Percentiles rank a stretch among this genome's conserved stretches.
Conservation (phyloP, 2,797 vertebrate species). For the Enteromius argenteus region DNA sequence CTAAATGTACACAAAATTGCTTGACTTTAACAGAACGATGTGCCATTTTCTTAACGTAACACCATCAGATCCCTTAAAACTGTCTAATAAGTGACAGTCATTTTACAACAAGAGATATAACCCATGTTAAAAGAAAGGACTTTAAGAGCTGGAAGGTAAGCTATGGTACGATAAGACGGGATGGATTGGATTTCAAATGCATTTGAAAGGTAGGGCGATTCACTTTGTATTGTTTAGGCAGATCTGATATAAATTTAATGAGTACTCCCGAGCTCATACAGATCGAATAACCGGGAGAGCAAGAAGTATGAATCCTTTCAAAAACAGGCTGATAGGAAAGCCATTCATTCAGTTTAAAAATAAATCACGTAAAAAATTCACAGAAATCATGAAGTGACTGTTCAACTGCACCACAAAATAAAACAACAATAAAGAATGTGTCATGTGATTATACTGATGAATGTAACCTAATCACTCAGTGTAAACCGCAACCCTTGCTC, state of each 20-base stretch:
- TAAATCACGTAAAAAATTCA: not conserved
- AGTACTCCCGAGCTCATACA: slow-evolving; percentile 42
- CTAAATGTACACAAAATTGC: not conserved
- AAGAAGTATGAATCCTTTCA: slow-evolving; percentile 12
- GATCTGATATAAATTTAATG: slow-evolving; percentile 47
- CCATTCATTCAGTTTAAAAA: slow-evolving; percentile 28
- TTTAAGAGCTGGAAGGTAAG: slow-evolving; percentile 15
- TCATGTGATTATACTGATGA: slow-evolving; percentile 37
- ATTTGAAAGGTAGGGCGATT: slow-evolving; percentile 28
- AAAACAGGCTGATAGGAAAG: slow-evolving; percentile 46
- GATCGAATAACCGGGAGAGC: slow-evolving; percentile 56
- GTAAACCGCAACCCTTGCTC: slow-evolving; percentile 63
- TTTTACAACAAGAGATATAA: slow-evolving; percentile 3
- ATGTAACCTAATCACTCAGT: slow-evolving; percentile 56
- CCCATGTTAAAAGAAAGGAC: slow-evolving; percentile 1
- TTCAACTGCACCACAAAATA: slow-evolving; percentile 49
- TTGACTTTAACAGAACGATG: not conserved
- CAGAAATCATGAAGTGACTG: slow-evolving; percentile 39
- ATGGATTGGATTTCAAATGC: slow-evolving; percentile 24
- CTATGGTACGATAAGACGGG: not conserved
- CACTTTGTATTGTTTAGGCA: slow-evolving; percentile 23
- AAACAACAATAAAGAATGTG: slow-evolving; percentile 36
- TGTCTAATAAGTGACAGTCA: not conserved
- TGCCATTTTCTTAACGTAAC: not conserved
- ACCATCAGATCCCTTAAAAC: slow-evolving; percentile 24